phyloP scores from a whole-genome alignment of 2,888 invertebrate species.

The Tipula confusa region DNA sequence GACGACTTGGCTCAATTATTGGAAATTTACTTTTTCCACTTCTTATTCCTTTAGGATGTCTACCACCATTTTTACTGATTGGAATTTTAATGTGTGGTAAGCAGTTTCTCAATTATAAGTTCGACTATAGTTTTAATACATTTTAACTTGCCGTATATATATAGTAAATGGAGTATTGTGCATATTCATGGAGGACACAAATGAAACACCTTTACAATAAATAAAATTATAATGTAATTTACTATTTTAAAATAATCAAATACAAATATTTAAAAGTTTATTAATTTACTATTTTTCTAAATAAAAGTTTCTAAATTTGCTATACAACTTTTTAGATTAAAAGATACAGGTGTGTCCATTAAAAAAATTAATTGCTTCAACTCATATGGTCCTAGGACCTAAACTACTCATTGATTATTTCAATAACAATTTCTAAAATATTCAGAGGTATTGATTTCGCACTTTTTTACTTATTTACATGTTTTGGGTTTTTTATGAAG shows the following conservation, averaged over 20 bases:
- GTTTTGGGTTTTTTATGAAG: too few relatives aligned
- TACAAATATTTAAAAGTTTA: too few relatives aligned
- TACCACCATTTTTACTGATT: conserved; percentile 68
- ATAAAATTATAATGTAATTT: not conserved
- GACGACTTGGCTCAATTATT: conserved; percentile 63
- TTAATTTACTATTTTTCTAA: too few relatives aligned
- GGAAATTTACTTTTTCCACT: conserved; percentile 70
- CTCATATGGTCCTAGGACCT: too few relatives aligned
- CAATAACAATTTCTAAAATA: too few relatives aligned
- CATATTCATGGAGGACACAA: not conserved
- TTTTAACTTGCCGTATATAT: not conserved
- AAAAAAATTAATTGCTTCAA: too few relatives aligned
- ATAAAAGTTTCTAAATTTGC: too few relatives aligned
- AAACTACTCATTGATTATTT: too few relatives aligned
- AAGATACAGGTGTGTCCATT: too few relatives aligned
- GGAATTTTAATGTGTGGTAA: conserved; percentile 41
- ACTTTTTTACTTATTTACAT: too few relatives aligned
- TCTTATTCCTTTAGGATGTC: conserved; percentile 62
- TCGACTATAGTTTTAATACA: not conserved
- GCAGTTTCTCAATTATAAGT: not conserved
- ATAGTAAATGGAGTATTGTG: not conserved
- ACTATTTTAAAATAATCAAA: not conserved
- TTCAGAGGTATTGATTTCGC: too few relatives aligned
- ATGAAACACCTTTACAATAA: not conserved
- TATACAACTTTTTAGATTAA: too few relatives aligned